Evolutionary conservation across 2,888 invertebrate genomes (phyloP), one percentile per base, ranked within the genome.

Genomic region (Pristionchus mayeri): DNA sequence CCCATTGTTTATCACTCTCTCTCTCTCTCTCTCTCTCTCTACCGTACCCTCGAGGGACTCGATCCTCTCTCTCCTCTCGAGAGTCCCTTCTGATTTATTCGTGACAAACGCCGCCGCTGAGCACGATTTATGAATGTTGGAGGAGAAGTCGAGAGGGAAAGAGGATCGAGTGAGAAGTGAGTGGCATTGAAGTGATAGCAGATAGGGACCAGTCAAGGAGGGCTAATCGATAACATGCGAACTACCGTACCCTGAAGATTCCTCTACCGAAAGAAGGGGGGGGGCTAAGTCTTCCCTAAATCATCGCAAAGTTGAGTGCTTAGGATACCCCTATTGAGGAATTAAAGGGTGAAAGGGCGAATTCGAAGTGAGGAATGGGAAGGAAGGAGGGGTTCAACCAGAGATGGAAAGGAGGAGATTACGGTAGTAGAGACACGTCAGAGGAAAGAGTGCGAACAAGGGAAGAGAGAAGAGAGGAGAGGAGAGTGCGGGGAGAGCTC

Each of bases 51-150:
- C 44, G 3, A 0, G 44, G 76, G 76, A 18, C n/a, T 34, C n/a
- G 52, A n/a, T 52, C 52, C n/a, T 34, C 37, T 34, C 79, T 30
- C 80, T 57, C 24, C 57, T 37, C 80, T 80, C 80, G 54, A 37
- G 71, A 78, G 76, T 78, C 30, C 50, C 37, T 30, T 30, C 81
- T 82, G 81, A 82, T 82, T 82, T 82, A 82, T 82, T 82, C 81
- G 81, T 63, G 63, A 50, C 81, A 63, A 57, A 63, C 63, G 63
- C 34, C n/a, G 63, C 34, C 48, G 48, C 81, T 40, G 63, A 82
- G 30, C 11, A 82, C 81, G 63, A 82, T 82, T 82, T 82, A 82
- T 82, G 81, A 48, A 52, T 63, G 57, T 34, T 9, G 13, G 57
- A 54, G 40, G 57, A 54, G 44, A 63, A 63, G 27, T 30, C 21